Evolutionary conservation across 2,888 invertebrate genomes (phyloP), one percentile per base, ranked within the genome.

Genomic region (Eledona agricola): DNA sequence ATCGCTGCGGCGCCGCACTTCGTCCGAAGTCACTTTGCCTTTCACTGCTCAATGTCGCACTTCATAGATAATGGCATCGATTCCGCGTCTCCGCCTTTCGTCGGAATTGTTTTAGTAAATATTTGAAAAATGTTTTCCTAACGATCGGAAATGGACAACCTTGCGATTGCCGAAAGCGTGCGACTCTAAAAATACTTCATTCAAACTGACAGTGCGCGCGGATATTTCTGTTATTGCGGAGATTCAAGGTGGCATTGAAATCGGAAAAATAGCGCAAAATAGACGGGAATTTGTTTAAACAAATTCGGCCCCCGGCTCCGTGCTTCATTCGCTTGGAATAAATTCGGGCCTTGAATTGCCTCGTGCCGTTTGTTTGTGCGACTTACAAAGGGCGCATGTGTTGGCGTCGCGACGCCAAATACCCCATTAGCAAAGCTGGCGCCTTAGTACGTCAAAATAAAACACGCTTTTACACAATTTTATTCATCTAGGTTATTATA

Each of bases 1-100:
- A 60, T 66, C 61, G 60, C 51, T 64, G 61, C 60, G 64, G 26
- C 7, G 10, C 4, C 32, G 10, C 55, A 62, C 62, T 59, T 60
- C 64, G 54, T 62, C 55, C 61, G 31, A 35, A 43, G 31, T 59
- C 35, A 52, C 59, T 62, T 62, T 28, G 37, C 47, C 47, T 37
- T 47, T 35, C 47, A 26, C 26, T 11, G 26, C 34, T 15, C 9
- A 16, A 20, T 32, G 17, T 40, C 37, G 37, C 20, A 37, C 34
- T 37, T 28, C 19, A 32, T 11, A 34, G 46, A 46, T 46, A 26
- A 19, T 32, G 7, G 9, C 31, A 34, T 34, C 13, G 16, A 7
- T 34, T 43, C 20, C n/a, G 23, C 12, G 34, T 45, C 32, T 34
- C 23, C 34, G 12, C 45, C 34, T 45, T 45, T 45, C 25, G 11